phyloP scores from a whole-genome alignment of 2,113 vertebrate species.

The Engraulis encrasicolus region DNA sequence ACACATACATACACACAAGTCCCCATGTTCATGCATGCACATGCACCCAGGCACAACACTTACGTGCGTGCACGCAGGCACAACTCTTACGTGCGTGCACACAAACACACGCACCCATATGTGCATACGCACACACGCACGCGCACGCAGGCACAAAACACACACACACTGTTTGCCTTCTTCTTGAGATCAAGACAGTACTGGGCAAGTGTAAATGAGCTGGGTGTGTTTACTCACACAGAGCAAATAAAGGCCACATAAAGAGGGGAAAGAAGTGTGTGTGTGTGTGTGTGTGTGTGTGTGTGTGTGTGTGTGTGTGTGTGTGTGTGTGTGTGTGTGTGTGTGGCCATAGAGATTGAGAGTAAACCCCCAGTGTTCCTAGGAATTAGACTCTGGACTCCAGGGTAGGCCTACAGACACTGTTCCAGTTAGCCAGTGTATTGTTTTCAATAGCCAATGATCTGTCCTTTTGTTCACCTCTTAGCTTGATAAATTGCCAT shows the following conservation, averaged over 20 bases:
- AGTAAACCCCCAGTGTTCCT: neutral
- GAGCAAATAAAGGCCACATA: neutral
- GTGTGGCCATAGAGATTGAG: constrained; percentile 4
- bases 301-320: constrained; percentile 14
- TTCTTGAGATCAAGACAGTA: neutral
- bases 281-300: neutral
- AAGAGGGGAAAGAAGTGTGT: neutral
- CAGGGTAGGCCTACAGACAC: neutral
- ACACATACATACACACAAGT: no score
- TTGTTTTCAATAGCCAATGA: neutral
- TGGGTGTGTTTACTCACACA: neutral
- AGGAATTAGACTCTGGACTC: constrained; percentile 16
- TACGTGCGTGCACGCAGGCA: no score
- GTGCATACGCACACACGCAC: neutral
- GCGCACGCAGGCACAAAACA: neutral
- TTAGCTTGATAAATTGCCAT: neutral
- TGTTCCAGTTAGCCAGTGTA: neutral
- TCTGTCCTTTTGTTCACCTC: neutral
- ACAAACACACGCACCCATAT: neutral
- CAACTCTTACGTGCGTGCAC: neutral
- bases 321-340: neutral
- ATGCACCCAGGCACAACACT: no score
- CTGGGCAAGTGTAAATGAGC: no score
- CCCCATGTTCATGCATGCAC: no score
- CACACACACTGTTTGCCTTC: neutral